Base-by-base conservation (phyloP, 2,888 invertebrate genomes). In the Allolobophora icterica region DNA sequence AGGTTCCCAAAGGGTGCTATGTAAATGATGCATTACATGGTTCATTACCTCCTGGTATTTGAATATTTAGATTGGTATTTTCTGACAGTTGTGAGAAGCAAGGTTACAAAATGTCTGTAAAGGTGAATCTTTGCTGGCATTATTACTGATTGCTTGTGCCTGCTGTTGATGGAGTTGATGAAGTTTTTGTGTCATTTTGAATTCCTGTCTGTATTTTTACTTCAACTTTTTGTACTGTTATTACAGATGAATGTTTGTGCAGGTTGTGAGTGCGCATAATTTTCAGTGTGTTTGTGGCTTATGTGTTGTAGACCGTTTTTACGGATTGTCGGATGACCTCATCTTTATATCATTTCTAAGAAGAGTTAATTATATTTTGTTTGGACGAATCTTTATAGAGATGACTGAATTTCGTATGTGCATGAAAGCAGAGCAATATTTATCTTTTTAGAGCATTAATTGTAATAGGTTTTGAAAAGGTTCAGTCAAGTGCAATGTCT, bases 401-500 rank as follows among this genome's bases (percentile, higher is more conserved):
- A n/a, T 71, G 13, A 1, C 30, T 71, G n/a, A 71, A n/a, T 71
- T 71, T 71, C 8, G 11, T n/a, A 3, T 71, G n/a, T 71, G n/a
- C 3, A 71, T 11, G 0, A 71, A 8, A 71, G 30, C 0, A 30
- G 17, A 45, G 19, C 45, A 45, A 19, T 19, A 13, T 45, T 45
- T 45, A n/a, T n/a, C 17, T n/a, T 71, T 71, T 30, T 71, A 6
- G n/a, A 71, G 0, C n/a, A 8, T 71, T n/a, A 1, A 1, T 71
- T 71, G 30, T 71, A 71, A n/a, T n/a, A 8, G 71, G 71, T 71
- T 52, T 21, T 52, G 2, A 24, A 52, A n/a, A 30, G n/a, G 71
- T 71, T 71, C 71, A n/a, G 71, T 71, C n/a, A 71, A 71, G 71
- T 71, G 71, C 71, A n/a, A 71, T 71, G 71, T 71, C n/a, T 71